Conservation (phyloP, 1,140 invertebrate genomes). For the Belonocnema kinseyi region DNA sequence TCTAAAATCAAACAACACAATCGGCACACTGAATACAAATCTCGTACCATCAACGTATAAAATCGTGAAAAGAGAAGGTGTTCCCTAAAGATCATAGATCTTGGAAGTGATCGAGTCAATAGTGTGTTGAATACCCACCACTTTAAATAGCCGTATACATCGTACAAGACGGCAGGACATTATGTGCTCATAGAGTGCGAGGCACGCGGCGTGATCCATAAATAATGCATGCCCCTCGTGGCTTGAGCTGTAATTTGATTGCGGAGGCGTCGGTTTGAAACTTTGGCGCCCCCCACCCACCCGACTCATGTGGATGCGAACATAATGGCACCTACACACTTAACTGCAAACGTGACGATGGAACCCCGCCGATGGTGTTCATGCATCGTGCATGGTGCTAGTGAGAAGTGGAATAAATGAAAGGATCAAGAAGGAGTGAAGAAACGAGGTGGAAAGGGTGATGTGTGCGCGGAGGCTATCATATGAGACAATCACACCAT, state of each 20-base stretch:
- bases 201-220: slow-evolving; percentile 66
- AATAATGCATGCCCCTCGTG: slow-evolving; percentile 67
- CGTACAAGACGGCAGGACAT: slow-evolving; percentile 39
- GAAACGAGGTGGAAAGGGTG: slow-evolving; percentile 14
- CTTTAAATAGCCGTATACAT: slow-evolving; percentile 25
- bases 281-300: slow-evolving; percentile 56
- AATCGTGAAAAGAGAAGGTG: not conserved
- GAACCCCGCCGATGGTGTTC: not conserved
- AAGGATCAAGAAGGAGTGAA: not conserved
- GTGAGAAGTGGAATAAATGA: not conserved
- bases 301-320: slow-evolving; percentile 50
- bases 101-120: slow-evolving; percentile 25
- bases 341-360: slow-evolving; percentile 10
- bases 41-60: not conserved
- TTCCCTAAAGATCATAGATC: slow-evolving; percentile 20
- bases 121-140: slow-evolving; percentile 28
- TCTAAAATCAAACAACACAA: too few relatives aligned
- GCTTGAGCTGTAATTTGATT: slow-evolving; percentile 70
- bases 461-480: slow-evolving; percentile 7
- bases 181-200: slow-evolving; percentile 38
- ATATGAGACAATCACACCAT: slow-evolving; percentile 49
- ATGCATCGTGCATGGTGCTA: slow-evolving; percentile 2
- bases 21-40: too few relatives aligned
- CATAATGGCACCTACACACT: slow-evolving; percentile 59
- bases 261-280: slow-evolving; percentile 68